phyloP scores from a whole-genome alignment of 2,797 vertebrate genomes.

The Gallinago nigripennis region DNA sequence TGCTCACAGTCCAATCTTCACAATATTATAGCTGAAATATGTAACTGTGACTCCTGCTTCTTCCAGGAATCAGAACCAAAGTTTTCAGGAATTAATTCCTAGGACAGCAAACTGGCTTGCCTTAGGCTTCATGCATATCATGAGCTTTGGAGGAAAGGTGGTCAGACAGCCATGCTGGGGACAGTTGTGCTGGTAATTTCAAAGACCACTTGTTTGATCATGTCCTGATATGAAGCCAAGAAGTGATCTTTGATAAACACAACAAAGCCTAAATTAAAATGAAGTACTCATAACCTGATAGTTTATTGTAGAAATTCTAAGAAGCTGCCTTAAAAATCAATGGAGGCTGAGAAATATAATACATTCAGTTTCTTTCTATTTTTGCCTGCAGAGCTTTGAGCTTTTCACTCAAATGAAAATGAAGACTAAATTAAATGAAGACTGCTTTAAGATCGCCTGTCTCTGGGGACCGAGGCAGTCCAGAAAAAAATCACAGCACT shows the following conservation, averaged over 20 bases:
- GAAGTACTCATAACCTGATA: not conserved
- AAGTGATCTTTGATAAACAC: not conserved
- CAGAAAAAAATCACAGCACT: not conserved
- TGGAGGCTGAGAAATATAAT: not conserved
- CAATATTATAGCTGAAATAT: not conserved
- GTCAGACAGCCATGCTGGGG: not conserved
- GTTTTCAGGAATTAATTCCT: not conserved
- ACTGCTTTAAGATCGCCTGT: not conserved
- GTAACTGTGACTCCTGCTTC: not conserved
- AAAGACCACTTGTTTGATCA: not conserved
- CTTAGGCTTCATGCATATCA: not conserved
- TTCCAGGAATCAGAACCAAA: not conserved
- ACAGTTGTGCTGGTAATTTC: not conserved
- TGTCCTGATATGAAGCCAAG: not conserved
- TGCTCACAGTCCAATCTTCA: not conserved
- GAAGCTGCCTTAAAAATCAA: not conserved
- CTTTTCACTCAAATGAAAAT: not conserved
- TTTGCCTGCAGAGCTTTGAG: not conserved
- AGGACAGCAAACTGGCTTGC: not conserved
- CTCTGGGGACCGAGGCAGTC: not conserved
- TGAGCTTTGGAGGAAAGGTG: not conserved
- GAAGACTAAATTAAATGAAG: not conserved
- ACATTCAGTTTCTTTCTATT: not conserved
- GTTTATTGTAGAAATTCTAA: accelerated
- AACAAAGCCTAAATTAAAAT: not conserved